Evolutionary conservation across 2,888 invertebrate genomes (phyloP).

Genomic region (Parnassius mnemosyne): DNA sequence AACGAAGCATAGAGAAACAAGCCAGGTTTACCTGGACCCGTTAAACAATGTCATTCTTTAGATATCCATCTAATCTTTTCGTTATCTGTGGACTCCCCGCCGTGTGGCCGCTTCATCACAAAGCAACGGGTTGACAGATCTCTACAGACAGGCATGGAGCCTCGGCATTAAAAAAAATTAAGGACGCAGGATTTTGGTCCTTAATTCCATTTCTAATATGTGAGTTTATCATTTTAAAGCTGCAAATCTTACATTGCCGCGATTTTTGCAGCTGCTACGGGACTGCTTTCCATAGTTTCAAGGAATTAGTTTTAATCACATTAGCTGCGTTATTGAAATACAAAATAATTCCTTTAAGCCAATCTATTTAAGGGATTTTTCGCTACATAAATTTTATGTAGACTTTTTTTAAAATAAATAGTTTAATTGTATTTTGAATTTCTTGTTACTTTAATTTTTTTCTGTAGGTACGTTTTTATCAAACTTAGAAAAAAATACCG

Average conservation of each 20-base stretch:
- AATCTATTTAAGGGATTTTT: constrained; percentile 37
- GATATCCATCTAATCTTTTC: constrained; percentile 76
- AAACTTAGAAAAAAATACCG: too few species aligned
- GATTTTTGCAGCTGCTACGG: constrained; percentile 54
- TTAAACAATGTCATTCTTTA: constrained; percentile 72
- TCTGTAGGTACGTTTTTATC: too few species aligned
- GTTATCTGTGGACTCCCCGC: constrained; percentile 69
- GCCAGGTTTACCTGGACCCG: constrained; percentile 60
- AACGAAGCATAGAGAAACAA: constrained; percentile 36
- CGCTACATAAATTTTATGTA: constrained; percentile 18
- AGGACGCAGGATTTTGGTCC: constrained; percentile 46
- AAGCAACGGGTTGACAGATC: constrained; percentile 80
- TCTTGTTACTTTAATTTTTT: too few species aligned
- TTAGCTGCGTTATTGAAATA: constrained; percentile 47
- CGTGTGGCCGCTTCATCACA: constrained; percentile 69
- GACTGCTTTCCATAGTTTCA: constrained; percentile 54
- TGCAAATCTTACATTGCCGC: constrained; percentile 41
- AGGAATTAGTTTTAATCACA: constrained; percentile 66
- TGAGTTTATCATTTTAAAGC: constrained; percentile 34
- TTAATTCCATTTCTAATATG: constrained; percentile 38
- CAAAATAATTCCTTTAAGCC: constrained; percentile 32
- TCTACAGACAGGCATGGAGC: constrained; percentile 62
- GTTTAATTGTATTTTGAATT: too few species aligned
- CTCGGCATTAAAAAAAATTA: constrained; percentile 68
- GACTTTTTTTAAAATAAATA: too few species aligned